Conservation (phyloP, 2,113 vertebrate species). For the rat (Rattus norvegicus) region GRCr8 NC_086033.1:18448001-18448500, state of each 20-base stretch:
- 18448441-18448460: not conserved
- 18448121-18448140: not conserved
- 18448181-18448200: not conserved
- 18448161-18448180: not conserved
- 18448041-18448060: not conserved
- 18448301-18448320: not conserved
- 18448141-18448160: not conserved
- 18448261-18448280: not conserved
- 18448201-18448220: not conserved
- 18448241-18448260: not conserved
- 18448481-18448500: not conserved
- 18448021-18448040: not conserved
- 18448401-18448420: not conserved
- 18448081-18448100: not conserved
- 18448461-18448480: not conserved
- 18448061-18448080: not conserved
- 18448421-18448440: not conserved
- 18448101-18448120: not conserved
- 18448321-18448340: not conserved
- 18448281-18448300: not conserved
- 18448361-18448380: not conserved
- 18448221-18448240: accelerated
- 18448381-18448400: not conserved
- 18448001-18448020: conserved; percentile 20
- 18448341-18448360: not conserved